A percentile compares a stretch with the other conserved stretches of the same genome.
Evolutionary conservation across 2,797 vertebrate species (phyloP).

Genomic region (Onychomys leucogaster): DNA sequence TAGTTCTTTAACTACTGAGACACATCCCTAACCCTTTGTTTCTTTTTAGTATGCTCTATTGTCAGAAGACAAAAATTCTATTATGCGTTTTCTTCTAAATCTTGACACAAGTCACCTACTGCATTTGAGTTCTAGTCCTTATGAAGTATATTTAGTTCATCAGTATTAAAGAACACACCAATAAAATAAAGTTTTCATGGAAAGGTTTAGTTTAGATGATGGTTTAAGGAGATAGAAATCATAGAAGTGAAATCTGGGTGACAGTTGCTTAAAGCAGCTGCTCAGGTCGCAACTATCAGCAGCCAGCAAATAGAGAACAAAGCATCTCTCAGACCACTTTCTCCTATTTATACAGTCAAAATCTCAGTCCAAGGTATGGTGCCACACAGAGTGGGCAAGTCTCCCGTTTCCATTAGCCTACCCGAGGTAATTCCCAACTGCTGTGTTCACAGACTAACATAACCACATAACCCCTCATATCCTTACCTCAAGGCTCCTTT

Average conservation of each 20-base stretch:
- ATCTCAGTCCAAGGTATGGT: not conserved
- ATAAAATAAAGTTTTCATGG: not conserved
- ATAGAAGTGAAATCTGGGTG: not conserved
- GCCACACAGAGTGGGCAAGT: not conserved
- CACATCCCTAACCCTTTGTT: not conserved
- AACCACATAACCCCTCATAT: not conserved
- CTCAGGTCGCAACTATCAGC: not conserved
- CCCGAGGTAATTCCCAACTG: accelerated
- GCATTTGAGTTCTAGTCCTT: not conserved
- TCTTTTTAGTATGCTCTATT: no score
- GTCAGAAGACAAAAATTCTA: not conserved
- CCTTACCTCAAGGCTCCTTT: not conserved
- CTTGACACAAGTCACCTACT: not conserved
- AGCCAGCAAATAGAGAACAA: not conserved
- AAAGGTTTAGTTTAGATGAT: not conserved
- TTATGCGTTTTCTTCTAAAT: not conserved
- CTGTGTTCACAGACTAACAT: not conserved
- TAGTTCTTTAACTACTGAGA: no score
- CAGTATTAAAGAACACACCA: not conserved
- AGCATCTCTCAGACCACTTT: not conserved
- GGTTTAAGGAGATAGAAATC: not conserved
- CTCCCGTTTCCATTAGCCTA: not conserved
- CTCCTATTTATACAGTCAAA: not conserved
- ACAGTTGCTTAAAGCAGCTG: not conserved
- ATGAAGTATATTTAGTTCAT: not conserved